A percentile compares a stretch with the other conserved stretches of the same genome.
phyloP scores from a whole-genome alignment of 92 coral and sea anemone genomes.

The Porites divaricata region DNA sequence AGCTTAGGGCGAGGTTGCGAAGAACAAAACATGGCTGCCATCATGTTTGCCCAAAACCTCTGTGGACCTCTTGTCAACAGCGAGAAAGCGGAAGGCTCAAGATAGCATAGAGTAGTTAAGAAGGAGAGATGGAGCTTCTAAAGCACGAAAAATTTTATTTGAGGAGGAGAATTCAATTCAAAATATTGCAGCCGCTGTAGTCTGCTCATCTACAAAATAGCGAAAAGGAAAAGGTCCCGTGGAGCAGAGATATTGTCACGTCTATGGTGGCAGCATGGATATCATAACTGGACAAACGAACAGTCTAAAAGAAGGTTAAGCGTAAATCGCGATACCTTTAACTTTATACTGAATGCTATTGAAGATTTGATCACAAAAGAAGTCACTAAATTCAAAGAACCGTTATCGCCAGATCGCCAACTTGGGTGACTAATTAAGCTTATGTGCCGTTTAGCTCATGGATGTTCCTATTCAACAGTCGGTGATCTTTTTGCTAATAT shows the following conservation, averaged over 20 bases:
- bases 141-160: background rate
- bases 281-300: slow-evolving; percentile 50
- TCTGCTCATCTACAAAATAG: slow-evolving; percentile 40
- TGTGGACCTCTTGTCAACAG: slow-evolving; percentile 3
- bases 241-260: slow-evolving; percentile 29
- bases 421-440: slow-evolving; percentile 36
- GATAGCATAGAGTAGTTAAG: background rate
- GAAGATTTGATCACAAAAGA: background rate
- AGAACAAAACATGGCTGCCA: slow-evolving; percentile 1
- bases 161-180: slow-evolving; percentile 44
- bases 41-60: background rate
- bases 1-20: background rate
- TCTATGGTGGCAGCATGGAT: slow-evolving; percentile 63
- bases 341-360: slow-evolving; percentile 7
- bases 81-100: slow-evolving; percentile 18
- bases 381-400: slow-evolving; percentile 10
- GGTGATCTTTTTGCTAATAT: slow-evolving; percentile 60
- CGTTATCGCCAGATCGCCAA: slow-evolving; percentile 40
- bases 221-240: slow-evolving; percentile 43
- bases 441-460: slow-evolving; percentile 53
- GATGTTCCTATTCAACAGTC: slow-evolving; percentile 39
- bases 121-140: slow-evolving; percentile 6
- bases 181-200: slow-evolving; percentile 42
- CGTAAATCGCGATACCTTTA: slow-evolving; percentile 36
- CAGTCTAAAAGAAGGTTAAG: slow-evolving; percentile 52